Conservation (phyloP, 2,113 vertebrate genomes). For the Uropsilus gracilis region DNA sequence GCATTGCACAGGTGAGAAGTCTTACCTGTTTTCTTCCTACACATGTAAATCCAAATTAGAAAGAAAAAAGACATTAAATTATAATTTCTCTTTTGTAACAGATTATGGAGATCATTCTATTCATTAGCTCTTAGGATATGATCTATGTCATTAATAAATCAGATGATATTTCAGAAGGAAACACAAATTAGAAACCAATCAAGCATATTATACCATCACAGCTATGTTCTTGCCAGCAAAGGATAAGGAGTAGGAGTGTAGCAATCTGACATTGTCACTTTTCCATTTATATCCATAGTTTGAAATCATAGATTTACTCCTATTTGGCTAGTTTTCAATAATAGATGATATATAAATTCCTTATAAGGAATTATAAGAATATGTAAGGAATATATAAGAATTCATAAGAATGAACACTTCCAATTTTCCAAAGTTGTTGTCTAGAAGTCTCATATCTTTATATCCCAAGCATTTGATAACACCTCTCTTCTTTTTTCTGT, state of each 20-base stretch:
- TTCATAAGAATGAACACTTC: too few relatives aligned
- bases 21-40: background rate
- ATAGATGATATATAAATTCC: background rate
- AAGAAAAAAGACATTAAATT: background rate
- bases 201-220: background rate
- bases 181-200: constrained; percentile 39
- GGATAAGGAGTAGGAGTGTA: background rate
- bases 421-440: background rate
- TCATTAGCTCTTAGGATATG: background rate
- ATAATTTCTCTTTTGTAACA: background rate
- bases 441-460: background rate
- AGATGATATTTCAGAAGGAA: constrained; percentile 12
- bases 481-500: background rate
- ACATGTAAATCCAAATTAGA: background rate
- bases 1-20: background rate
- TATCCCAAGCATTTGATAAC: background rate
- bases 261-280: background rate
- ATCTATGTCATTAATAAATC: constrained; percentile 45
- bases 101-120: background rate
- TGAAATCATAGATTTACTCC: constrained; percentile 34
- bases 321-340: constrained; percentile 50
- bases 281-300: background rate
- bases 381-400: too few relatives aligned
- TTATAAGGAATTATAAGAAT: too few relatives aligned
- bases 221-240: constrained; percentile 1